phyloP scores from a whole-genome alignment of 2,797 vertebrate species.

The Sebastes taczanowskii region DNA sequence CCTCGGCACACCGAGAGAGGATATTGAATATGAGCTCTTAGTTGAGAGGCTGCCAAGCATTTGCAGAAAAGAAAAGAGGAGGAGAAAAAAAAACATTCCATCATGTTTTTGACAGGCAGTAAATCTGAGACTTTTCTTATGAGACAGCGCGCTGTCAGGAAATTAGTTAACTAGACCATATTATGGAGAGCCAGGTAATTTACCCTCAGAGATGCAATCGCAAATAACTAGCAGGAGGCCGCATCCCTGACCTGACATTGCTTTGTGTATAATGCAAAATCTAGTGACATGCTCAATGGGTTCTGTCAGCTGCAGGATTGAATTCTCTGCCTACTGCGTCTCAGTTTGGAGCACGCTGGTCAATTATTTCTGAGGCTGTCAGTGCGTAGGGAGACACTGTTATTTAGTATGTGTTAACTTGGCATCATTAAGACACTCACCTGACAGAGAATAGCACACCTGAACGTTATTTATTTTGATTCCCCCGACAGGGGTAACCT shows the following conservation, averaged over 20 bases:
- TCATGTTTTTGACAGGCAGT: slow-evolving; percentile 80
- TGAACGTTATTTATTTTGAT: slow-evolving; percentile 85
- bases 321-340: slow-evolving; percentile 85
- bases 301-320: slow-evolving; percentile 86
- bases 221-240: slow-evolving; percentile 83
- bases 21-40: slow-evolving; percentile 76
- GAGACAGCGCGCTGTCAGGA: slow-evolving; percentile 75
- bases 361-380: slow-evolving; percentile 90
- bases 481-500: slow-evolving; percentile 78
- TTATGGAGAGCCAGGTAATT: slow-evolving; percentile 85
- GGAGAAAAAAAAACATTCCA: slow-evolving; percentile 57
- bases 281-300: slow-evolving; percentile 85
- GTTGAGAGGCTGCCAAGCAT: slow-evolving; percentile 73
- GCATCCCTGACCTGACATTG: slow-evolving; percentile 86
- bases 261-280: slow-evolving; percentile 87
- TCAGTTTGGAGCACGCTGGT: slow-evolving; percentile 86
- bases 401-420: slow-evolving; percentile 89
- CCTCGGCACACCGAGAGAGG: slow-evolving; percentile 53
- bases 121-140: slow-evolving; percentile 76
- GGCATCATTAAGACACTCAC: slow-evolving; percentile 85
- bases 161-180: slow-evolving; percentile 86
- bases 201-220: slow-evolving; percentile 83
- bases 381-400: slow-evolving; percentile 82
- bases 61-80: slow-evolving; percentile 48
- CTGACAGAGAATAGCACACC: slow-evolving; percentile 82